Conservation (phyloP, 2,888 invertebrate genomes). For the Geophilus truncorum region DNA sequence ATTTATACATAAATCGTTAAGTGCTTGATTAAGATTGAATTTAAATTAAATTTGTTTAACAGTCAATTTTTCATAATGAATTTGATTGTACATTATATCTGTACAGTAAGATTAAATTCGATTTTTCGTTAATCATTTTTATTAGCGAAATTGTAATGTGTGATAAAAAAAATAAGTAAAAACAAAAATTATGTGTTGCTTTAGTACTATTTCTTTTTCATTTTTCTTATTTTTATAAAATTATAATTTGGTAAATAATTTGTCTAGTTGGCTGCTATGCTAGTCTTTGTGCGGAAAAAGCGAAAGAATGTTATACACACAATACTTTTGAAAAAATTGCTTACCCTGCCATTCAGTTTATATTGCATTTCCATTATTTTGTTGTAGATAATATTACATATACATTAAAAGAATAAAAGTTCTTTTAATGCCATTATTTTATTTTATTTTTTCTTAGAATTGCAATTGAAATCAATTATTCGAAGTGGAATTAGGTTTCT, state of each 20-base stretch:
- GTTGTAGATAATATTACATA: background rate
- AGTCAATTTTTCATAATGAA: background rate
- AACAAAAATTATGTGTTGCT: background rate
- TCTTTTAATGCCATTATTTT: background rate
- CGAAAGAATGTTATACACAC: too few species aligned
- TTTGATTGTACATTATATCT: background rate
- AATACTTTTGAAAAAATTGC: background rate
- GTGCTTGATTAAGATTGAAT: background rate
- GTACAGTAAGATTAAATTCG: background rate
- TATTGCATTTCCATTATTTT: background rate
- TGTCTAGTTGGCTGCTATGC: background rate
- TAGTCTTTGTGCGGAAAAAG: background rate
- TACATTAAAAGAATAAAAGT: background rate
- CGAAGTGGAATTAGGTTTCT: too few species aligned
- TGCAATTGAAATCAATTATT: too few species aligned
- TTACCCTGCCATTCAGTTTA: background rate
- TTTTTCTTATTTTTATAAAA: background rate
- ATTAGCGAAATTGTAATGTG: background rate
- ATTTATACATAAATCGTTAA: background rate
- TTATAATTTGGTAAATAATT: background rate
- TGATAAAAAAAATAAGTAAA: background rate
- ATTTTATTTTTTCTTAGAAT: too few species aligned
- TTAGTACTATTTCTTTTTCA: background rate
- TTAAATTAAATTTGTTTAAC: background rate
- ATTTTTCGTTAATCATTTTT: background rate